phyloP scores from a whole-genome alignment of 2,113 vertebrate species.

The Catharus fuscescens region DNA sequence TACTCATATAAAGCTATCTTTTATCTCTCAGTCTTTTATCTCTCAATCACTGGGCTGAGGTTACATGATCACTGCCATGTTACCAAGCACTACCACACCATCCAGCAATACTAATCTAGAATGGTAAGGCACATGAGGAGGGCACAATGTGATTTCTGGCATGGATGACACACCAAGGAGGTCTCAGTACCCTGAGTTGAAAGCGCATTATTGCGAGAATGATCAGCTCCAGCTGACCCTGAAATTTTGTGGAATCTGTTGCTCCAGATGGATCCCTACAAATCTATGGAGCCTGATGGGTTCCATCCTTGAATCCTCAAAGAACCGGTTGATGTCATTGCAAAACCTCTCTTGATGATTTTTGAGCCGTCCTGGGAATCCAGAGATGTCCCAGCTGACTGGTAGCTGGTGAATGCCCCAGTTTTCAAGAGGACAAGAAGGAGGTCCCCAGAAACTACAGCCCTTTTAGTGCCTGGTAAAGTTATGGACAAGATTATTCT shows the following conservation, averaged over 20 bases:
- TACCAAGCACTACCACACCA: not conserved
- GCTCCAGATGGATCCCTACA: not conserved
- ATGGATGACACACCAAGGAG: not conserved
- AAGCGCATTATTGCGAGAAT: not conserved
- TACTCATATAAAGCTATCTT: not conserved
- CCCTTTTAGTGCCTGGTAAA: not conserved
- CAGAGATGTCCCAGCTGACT: fast-evolving
- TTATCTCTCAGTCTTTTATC: not conserved
- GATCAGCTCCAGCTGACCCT: not conserved
- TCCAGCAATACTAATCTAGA: not conserved
- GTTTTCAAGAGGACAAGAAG: not conserved
- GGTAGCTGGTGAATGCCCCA: not conserved
- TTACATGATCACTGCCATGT: not conserved
- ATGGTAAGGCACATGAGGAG: not conserved
- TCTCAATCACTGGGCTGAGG: fast-evolving
- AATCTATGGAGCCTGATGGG: not conserved
- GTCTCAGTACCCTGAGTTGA: not conserved
- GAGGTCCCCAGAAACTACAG: not conserved
- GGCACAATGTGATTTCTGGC: not conserved
- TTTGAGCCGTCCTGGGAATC: not conserved
- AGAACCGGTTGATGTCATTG: not conserved
- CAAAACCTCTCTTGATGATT: not conserved
- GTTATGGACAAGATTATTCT: not conserved
- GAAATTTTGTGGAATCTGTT: not conserved
- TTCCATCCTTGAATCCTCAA: not conserved